Evolutionary conservation across 2,113 vertebrate genomes (phyloP), one percentile per base, ranked within the genome.

Genomic region (Oreochromis aureus): DNA sequence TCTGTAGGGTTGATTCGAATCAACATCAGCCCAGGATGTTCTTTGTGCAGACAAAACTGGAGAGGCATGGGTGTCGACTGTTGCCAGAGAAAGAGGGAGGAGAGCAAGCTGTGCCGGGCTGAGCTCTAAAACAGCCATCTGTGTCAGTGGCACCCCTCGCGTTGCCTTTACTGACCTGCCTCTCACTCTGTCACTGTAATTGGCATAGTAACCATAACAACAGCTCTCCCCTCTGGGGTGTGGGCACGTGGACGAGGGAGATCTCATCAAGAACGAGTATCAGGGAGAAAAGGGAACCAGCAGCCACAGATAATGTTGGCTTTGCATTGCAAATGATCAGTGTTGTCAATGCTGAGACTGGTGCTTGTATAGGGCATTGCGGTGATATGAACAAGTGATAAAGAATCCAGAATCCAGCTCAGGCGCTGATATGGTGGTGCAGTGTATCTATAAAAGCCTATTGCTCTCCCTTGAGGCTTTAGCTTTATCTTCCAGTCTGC

Each of bases 301-400:
- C 92, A 84, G 44, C 13, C 79, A 9, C 80, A 63, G 94, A 94
- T 94, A 91, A 93, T 79, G 46, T 59, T 8, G 10, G 51, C 80
- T 94, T 93, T 94, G 93, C 93, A 93, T 93, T 93, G 93, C 91
- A 93, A 95, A 94, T 94, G 89, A 61, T 27, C 63, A 84, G 73
- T 88, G 85, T 81, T 81, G 82, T 90, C 84, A 89, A 89, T 84
- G 76, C 36, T 56, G 44, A 41, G 36, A 84, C 85, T 34, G 51
- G 22, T 81, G 86, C 66, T 18, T 16, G 46, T 83, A 12, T 24
- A 32, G 81, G 80, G 51, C 48, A 56, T 19, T 39, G 56, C 36
- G n/a, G 15, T 22, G 88, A 93, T 91, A 80, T 81, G 71, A 86
- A 54, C 7, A 22, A 41, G 24, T 27, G 90, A 92, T 94, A 89